These are phyloP conservation scores for Megalonaias nervosa DNA, from an alignment of 1,140 invertebrate genomes.

Conservation along the genomic window DNA sequence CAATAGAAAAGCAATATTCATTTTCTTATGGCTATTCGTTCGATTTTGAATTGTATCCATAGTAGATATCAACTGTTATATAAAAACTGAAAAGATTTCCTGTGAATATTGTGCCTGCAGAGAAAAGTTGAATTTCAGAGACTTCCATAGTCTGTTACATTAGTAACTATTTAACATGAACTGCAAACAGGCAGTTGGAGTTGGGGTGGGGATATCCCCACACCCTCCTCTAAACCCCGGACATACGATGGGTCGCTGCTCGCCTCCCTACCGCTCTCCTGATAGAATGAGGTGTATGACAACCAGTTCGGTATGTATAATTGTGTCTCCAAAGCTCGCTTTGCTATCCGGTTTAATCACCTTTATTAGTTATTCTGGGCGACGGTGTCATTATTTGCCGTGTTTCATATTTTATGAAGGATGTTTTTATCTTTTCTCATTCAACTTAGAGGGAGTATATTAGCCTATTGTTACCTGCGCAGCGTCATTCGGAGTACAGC, in stretches of 20 bases:
- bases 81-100: slow-evolving; percentile 65
- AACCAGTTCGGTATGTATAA: slow-evolving; percentile 54
- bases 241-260: slow-evolving; percentile 54
- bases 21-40: slow-evolving; percentile 25
- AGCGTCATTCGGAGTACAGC: too few species aligned
- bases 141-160: neutral
- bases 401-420: slow-evolving; percentile 66
- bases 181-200: slow-evolving; percentile 32
- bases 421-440: slow-evolving; percentile 32
- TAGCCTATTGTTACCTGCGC: too few species aligned
- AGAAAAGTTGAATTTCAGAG: neutral
- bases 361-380: slow-evolving; percentile 54
- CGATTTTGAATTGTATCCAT: slow-evolving; percentile 32
- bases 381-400: slow-evolving; percentile 47
- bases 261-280: slow-evolving; percentile 58
- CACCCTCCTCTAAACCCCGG: slow-evolving; percentile 51
- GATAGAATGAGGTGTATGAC: slow-evolving; percentile 60
- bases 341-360: slow-evolving; percentile 49
- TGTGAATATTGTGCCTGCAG: slow-evolving; percentile 55
- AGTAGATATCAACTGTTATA: slow-evolving; percentile 21
- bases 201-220: slow-evolving; percentile 44
- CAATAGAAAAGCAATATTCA: slow-evolving; percentile 36
- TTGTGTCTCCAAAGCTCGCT: slow-evolving; percentile 9
- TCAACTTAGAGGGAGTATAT: too few species aligned
- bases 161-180: slow-evolving; percentile 17